Evolutionary conservation across 2,797 vertebrate species (phyloP).

Genomic region (Arrhamphus sclerolepis): DNA sequence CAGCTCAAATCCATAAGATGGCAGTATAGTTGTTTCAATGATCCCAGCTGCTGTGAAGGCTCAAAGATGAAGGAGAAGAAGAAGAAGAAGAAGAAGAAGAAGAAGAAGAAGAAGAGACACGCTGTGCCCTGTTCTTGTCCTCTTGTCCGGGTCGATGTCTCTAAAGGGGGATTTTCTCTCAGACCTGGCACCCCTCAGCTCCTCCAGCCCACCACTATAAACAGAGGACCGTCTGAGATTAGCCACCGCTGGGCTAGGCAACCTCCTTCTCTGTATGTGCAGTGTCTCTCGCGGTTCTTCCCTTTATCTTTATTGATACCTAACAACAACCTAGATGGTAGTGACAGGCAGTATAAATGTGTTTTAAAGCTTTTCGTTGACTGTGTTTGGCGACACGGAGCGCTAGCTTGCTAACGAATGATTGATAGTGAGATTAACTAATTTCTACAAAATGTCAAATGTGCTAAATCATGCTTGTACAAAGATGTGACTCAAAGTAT

Average conservation of each 20-base stretch:
- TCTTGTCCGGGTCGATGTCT: neutral
- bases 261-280: constrained; percentile 39
- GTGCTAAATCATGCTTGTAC: neutral
- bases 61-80: constrained; percentile 8
- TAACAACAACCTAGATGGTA: neutral
- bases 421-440: constrained; percentile 15
- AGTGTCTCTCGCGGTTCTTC: neutral
- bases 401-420: constrained; percentile 38
- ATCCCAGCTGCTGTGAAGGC: neutral
- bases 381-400: constrained; percentile 6
- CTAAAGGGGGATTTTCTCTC: constrained; percentile 21
- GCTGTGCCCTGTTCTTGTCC: no score
- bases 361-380: constrained; percentile 13
- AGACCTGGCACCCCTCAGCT: constrained; percentile 63
- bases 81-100: no score
- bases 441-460: neutral
- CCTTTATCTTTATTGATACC: neutral
- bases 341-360: neutral
- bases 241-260: constrained; percentile 31
- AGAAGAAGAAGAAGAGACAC: constrained; percentile 5
- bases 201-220: constrained; percentile 27
- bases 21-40: neutral
- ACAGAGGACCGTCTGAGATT: constrained; percentile 33
- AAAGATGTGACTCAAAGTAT: neutral
- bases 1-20: constrained; percentile 1